Percentiles rank a stretch among this genome's conserved stretches.
Evolutionary conservation across 2,113 vertebrate species (phyloP).

Genomic region (Triplophysa dalaica): DNA sequence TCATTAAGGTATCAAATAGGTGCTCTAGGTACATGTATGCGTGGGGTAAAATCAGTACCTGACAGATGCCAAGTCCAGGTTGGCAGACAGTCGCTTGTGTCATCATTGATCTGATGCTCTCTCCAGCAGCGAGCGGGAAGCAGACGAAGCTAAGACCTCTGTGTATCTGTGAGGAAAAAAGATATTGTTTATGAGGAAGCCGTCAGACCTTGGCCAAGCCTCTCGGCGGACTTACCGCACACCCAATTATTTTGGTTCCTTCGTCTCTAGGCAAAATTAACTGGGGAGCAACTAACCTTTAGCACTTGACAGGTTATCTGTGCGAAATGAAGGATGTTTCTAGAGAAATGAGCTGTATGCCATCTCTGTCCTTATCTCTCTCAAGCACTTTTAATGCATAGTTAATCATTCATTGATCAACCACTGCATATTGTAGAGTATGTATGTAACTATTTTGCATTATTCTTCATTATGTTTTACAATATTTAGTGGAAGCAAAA

Average conservation of each 20-base stretch:
- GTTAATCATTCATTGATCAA: not conserved
- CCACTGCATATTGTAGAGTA: not conserved
- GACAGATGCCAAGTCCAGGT: slow-evolving; percentile 17
- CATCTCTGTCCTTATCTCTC: not conserved
- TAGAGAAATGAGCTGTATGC: not conserved
- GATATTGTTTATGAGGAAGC: slow-evolving; percentile 1
- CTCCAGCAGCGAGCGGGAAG: slow-evolving; percentile 17
- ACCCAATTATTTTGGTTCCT: slow-evolving; percentile 39
- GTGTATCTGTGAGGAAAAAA: not conserved
- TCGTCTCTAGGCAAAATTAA: slow-evolving; percentile 33
- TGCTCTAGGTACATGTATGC: not conserved
- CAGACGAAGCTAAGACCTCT: not conserved
- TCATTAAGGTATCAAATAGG: slow-evolving; percentile 44
- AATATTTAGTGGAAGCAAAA: no score
- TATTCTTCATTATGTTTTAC: no score
- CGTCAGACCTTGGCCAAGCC: slow-evolving; percentile 3
- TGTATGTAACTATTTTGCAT: no score
- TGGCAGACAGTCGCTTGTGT: slow-evolving; percentile 32
- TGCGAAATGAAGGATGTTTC: not conserved
- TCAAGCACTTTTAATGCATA: not conserved
- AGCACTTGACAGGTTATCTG: slow-evolving; percentile 23
- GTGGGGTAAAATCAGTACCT: slow-evolving; percentile 10
- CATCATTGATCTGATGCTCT: slow-evolving; percentile 34
- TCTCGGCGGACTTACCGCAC: slow-evolving; percentile 24
- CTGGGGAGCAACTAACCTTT: slow-evolving; percentile 48